Evolutionary conservation across 30 jellyfish, hydroid and myxozoan species (phyloP).

Genomic region (Chrysaora quinquecirrha): DNA sequence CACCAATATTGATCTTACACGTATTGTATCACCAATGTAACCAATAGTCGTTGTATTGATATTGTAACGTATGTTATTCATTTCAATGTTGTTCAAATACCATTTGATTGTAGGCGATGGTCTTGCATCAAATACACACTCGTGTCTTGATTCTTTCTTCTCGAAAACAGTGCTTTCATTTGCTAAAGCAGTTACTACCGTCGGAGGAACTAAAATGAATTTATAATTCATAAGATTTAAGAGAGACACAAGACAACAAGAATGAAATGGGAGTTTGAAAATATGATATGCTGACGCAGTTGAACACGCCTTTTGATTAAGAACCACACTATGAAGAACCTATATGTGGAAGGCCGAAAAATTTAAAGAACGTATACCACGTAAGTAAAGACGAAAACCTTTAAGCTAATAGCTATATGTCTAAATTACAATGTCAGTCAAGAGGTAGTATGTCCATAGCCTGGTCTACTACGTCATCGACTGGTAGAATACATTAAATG

Average conservation of each 20-base stretch:
- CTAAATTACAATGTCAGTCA: too few relatives aligned
- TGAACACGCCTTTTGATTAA: too few relatives aligned
- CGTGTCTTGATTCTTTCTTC: conserved; percentile 10
- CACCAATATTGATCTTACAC: conserved; percentile 22
- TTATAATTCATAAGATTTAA: neutral
- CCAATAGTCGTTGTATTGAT: conserved; percentile 50
- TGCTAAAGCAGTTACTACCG: conserved; percentile 24
- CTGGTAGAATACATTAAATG: too few relatives aligned
- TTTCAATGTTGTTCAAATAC: conserved; percentile 34
- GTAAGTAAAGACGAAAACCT: neutral
- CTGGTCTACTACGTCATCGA: too few relatives aligned
- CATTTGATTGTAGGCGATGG: conserved; percentile 61
- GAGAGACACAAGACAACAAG: neutral
- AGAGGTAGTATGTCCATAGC: too few relatives aligned
- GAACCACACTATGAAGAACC: too few relatives aligned
- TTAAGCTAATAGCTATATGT: too few relatives aligned
- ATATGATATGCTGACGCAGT: neutral
- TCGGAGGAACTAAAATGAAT: conserved; percentile 50
- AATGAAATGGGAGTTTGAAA: neutral
- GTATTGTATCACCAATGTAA: neutral
- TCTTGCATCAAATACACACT: conserved; percentile 57
- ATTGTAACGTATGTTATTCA: conserved; percentile 30
- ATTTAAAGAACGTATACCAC: too few relatives aligned
- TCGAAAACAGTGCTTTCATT: neutral
- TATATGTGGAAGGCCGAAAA: too few relatives aligned